These are phyloP conservation scores for Coptodon bakossiorum DNA, from an alignment of 2,113 vertebrate species.

Conservation along the genomic window DNA sequence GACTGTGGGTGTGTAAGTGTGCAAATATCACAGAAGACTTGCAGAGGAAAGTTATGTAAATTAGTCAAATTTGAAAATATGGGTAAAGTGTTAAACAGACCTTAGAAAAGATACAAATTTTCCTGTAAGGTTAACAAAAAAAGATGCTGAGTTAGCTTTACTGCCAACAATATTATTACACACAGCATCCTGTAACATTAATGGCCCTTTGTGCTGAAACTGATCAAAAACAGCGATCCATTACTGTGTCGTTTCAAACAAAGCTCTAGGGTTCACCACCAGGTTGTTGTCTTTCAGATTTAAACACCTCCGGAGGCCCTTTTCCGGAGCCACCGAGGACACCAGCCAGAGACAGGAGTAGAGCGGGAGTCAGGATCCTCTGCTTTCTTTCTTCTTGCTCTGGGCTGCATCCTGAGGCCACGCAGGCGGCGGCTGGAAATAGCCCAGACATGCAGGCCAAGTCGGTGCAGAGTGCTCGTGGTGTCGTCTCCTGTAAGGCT, in stretches of 20 bases:
- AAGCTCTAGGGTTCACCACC: slow-evolving; percentile 14
- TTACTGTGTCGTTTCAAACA: slow-evolving; percentile 33
- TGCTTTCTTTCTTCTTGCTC: slow-evolving; percentile 30
- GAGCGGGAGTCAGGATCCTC: slow-evolving; percentile 1
- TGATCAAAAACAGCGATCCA: slow-evolving; percentile 25
- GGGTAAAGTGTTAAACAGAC: not conserved
- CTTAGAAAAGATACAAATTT: not conserved
- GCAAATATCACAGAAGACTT: not conserved
- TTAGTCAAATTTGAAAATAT: not conserved
- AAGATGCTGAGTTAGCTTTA: slow-evolving; percentile 11
- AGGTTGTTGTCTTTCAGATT: slow-evolving; percentile 17
- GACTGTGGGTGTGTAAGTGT: not conserved
- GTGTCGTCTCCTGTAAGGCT: slow-evolving; percentile 29
- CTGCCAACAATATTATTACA: not conserved
- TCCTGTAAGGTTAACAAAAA: not conserved
- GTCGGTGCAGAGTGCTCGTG: not conserved
- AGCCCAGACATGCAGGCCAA: slow-evolving; percentile 48
- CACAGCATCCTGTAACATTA: slow-evolving; percentile 9
- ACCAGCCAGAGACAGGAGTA: not conserved
- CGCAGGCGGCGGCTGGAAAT: slow-evolving; percentile 45
- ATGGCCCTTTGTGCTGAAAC: slow-evolving; percentile 26
- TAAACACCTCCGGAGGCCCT: slow-evolving; percentile 20
- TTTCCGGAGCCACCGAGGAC: slow-evolving; percentile 22
- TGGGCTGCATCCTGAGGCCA: slow-evolving; percentile 26
- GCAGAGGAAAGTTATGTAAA: not conserved